Evolutionary conservation across 2,888 invertebrate species (phyloP), one percentile per base, ranked within the genome.

Genomic region (Carterocephalus palaemon): DNA sequence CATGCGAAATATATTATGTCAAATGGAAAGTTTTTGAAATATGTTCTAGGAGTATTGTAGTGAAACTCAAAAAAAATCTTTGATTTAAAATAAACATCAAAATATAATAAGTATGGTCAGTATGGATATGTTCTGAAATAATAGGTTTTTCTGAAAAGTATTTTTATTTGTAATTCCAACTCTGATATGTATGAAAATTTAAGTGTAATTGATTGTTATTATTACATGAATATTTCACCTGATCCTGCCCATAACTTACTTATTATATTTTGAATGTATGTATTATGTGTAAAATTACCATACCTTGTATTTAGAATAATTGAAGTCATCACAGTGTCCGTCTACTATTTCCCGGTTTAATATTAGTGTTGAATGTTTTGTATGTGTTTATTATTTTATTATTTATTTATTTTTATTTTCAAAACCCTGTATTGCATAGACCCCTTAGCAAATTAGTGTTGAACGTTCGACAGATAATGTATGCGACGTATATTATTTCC

Each of bases 361-460:
- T 20, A 4, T 42, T 42, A 43, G 28, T 29, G 10, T 36, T 22
- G 12, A 19, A 12, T 24, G 2, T 36, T 24, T n/a, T 53, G 57
- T 65, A 54, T 42, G 42, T 5, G 20, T 50, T 53, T 49, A 47
- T 56, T 52, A 50, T 64, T 55, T 57, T 52, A 48, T 49, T 52
- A 57, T 46, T 12, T 47, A 47, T 59, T 57, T 50, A 38, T 53
- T 60, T 24, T 46, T 62, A 45, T 34, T 62, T 67, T 64, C 13
- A 68, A 82, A 70, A 70, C 85, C 85, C 85, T 85, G 85, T 77
- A 80, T 64, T 62, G 56, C 67, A 75, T 83, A 82, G 75, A 70
- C 62, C 84, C 85, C 79, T 78, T 85, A 85, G 85, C 82, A 67
- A 75, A 66, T 75, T 85, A 85, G 83, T 70, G 59, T 62, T 62